These are phyloP conservation scores for Drosophila rellima DNA, from an alignment of 2,888 invertebrate genomes.

Conservation along the genomic window DNA sequence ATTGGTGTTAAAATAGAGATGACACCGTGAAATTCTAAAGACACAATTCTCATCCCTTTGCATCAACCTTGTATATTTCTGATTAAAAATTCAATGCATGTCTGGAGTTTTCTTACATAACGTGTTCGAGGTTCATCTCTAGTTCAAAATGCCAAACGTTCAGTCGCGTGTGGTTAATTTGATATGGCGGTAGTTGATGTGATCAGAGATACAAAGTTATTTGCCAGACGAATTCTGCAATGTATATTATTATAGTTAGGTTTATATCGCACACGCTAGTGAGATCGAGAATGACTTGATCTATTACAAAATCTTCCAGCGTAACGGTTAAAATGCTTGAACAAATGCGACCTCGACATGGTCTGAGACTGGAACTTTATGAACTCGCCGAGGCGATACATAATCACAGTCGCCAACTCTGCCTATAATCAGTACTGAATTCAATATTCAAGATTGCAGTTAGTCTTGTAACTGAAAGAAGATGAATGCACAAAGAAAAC, in stretches of 20 bases:
- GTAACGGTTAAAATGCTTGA: slow-evolving; percentile 57
- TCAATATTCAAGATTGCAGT: slow-evolving; percentile 11
- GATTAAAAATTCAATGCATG: background rate
- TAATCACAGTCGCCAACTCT: slow-evolving; percentile 6
- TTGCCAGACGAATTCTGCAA: slow-evolving; percentile 29
- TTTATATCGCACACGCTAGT: slow-evolving; percentile 29
- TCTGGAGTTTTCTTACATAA: slow-evolving; percentile 11
- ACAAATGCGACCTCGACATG: slow-evolving; percentile 52
- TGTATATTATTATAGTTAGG: slow-evolving; percentile 1
- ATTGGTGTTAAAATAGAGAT: slow-evolving; percentile 7
- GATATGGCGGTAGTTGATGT: slow-evolving; percentile 31
- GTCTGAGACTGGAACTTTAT: slow-evolving; percentile 23
- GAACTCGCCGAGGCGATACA: background rate
- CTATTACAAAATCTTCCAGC: slow-evolving; percentile 34
- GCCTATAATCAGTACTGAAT: slow-evolving; percentile 14
- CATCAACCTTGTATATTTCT: slow-evolving; percentile 5
- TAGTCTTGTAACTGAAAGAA: slow-evolving; percentile 8
- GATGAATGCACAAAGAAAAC: slow-evolving; percentile 7
- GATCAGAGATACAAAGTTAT: slow-evolving; percentile 8
- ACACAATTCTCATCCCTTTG: background rate
- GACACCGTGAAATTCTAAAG: slow-evolving; percentile 6
- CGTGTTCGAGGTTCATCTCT: slow-evolving; percentile 11
- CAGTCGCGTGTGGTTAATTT: slow-evolving; percentile 57
- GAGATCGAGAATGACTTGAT: slow-evolving; percentile 33
- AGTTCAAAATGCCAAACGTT: slow-evolving; percentile 16